These are phyloP conservation scores for Mythimna ferrago DNA, from an alignment of 2,888 invertebrate genomes.

Conservation along the genomic window DNA sequence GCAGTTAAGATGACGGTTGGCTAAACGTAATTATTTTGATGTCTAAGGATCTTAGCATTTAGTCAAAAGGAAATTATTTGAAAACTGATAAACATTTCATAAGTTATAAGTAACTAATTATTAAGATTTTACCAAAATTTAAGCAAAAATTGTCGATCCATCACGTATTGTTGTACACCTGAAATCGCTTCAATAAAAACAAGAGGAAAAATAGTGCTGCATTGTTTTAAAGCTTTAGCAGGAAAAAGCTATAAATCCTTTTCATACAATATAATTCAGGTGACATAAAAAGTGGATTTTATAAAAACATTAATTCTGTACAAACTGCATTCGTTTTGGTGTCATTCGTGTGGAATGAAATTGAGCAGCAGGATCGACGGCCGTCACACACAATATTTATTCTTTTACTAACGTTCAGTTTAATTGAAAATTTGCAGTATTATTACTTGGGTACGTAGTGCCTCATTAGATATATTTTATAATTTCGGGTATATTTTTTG, in stretches of 20 bases:
- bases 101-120: not conserved
- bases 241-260: conserved; percentile 41
- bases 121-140: not conserved
- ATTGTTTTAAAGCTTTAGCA: conserved; percentile 36
- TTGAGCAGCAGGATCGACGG: conserved; percentile 55
- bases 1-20: conserved; percentile 14
- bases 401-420: conserved; percentile 31
- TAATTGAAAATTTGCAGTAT: not conserved
- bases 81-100: too few species aligned
- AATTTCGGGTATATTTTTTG: too few species aligned
- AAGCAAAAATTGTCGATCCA: not conserved
- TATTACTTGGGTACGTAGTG: not conserved
- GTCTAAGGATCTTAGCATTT: not conserved
- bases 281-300: conserved; percentile 45
- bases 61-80: not conserved
- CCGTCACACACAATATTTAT: conserved; percentile 49
- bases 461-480: not conserved
- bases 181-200: conserved; percentile 27
- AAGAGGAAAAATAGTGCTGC: conserved; percentile 7
- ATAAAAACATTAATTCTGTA: conserved; percentile 56
- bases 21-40: not conserved
- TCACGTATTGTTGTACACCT: conserved; percentile 24
- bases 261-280: conserved; percentile 54
- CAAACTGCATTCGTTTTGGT: conserved; percentile 44
- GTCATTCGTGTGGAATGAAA: conserved; percentile 53